Conservation (phyloP, 1,140 invertebrate species). For the Apolygus lucorum region DNA sequence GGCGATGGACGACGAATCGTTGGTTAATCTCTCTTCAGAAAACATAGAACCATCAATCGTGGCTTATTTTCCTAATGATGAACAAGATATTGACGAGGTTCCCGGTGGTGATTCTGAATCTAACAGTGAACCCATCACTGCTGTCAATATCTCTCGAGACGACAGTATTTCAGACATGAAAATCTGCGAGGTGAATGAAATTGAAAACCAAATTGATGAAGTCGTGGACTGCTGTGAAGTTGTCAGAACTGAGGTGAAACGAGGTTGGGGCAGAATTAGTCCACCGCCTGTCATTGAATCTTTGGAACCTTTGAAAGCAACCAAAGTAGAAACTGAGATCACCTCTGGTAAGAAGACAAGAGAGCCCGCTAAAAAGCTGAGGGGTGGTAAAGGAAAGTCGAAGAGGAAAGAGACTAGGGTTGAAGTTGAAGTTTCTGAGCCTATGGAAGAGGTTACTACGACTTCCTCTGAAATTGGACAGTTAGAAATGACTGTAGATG, state of each 20-base stretch:
- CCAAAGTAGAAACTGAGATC: too few species aligned
- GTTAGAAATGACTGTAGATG: too few species aligned
- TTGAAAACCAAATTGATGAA: constrained; percentile 4
- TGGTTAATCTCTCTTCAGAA: not conserved
- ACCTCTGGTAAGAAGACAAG: too few species aligned
- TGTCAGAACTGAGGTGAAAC: not conserved
- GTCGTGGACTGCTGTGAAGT: not conserved
- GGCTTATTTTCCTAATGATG: not conserved
- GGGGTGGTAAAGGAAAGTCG: not conserved
- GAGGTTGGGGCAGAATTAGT: not conserved
- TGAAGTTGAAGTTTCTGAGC: too few species aligned
- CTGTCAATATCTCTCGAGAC: constrained; percentile 6
- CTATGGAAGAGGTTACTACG: too few species aligned
- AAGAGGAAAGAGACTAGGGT: constrained; percentile 12
- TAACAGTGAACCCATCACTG: constrained; percentile 9
- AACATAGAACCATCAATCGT: not conserved
- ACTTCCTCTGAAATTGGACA: too few species aligned
- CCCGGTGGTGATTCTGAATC: constrained; percentile 12
- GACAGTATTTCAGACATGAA: constrained; percentile 1
- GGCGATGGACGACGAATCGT: too few species aligned
- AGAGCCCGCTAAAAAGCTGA: not conserved
- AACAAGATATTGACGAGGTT: constrained; percentile 5
- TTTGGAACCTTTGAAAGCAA: too few species aligned
- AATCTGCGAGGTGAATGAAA: not conserved
- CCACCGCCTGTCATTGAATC: too few species aligned